phyloP scores from a whole-genome alignment of 2,888 invertebrate species.

The Dryobota labecula region DNA sequence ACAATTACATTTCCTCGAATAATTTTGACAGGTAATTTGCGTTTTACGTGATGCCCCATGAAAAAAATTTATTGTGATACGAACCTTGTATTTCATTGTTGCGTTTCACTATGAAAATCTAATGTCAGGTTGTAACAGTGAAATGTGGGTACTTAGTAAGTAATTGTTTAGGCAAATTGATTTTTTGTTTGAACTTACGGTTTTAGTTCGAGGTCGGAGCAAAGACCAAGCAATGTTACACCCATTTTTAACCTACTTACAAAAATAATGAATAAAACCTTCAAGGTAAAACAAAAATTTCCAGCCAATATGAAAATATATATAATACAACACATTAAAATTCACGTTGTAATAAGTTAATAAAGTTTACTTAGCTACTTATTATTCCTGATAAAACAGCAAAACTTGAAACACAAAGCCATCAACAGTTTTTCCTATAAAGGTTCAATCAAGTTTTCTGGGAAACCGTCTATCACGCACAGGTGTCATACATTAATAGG shows the following conservation, averaged over 20 bases:
- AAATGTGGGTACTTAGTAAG: conserved; percentile 22
- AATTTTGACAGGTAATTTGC: conserved; percentile 67
- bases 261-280: background rate
- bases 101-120: conserved; percentile 56
- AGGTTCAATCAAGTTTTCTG: conserved; percentile 57
- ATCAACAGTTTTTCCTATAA: conserved; percentile 38
- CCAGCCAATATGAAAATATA: background rate
- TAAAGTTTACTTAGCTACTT: conserved; percentile 36
- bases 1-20: conserved; percentile 63
- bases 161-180: conserved; percentile 32
- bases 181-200: conserved; percentile 20
- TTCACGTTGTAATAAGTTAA: background rate
- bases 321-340: conserved; percentile 10
- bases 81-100: conserved; percentile 63
- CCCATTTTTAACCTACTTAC: background rate
- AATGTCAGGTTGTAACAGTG: conserved; percentile 49
- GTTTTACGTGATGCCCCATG: conserved; percentile 67
- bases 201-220: conserved; percentile 12
- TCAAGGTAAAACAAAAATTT: background rate
- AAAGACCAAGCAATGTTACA: background rate
- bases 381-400: conserved; percentile 43
- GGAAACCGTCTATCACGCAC: conserved; percentile 59
- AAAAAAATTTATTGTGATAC: conserved; percentile 61
- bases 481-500: conserved; percentile 56
- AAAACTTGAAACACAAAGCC: conserved; percentile 49